These are phyloP conservation scores for Vicugna pacos DNA, from an alignment of 2,113 vertebrate species.

Conservation along the genomic window DNA sequence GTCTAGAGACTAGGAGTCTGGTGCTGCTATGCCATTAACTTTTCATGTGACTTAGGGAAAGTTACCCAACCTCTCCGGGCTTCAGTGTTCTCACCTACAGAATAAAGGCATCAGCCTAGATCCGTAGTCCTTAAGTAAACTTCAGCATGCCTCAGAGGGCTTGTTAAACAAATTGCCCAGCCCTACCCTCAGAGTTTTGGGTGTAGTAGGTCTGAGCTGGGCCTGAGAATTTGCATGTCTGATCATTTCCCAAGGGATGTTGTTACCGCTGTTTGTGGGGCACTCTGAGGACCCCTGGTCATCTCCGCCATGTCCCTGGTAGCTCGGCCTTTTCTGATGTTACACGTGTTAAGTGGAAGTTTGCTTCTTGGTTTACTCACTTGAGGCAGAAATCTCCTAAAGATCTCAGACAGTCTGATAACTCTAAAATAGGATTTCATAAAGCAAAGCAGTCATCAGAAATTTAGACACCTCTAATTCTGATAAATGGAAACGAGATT, in stretches of 20 bases:
- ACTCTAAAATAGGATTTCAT: conserved; percentile 58
- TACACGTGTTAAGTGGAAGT: background rate
- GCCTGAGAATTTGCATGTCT: background rate
- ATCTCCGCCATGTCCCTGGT: background rate
- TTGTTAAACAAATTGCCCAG: background rate
- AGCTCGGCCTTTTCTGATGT: background rate
- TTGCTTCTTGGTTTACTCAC: background rate
- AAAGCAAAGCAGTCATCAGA: conserved; percentile 64
- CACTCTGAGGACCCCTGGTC: background rate
- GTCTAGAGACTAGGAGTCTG: background rate
- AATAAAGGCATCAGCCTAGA: background rate
- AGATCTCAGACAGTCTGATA: conserved; percentile 8
- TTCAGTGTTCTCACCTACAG: background rate
- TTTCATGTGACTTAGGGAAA: background rate
- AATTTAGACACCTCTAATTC: conserved; percentile 59
- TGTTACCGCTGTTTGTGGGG: background rate
- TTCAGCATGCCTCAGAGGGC: background rate
- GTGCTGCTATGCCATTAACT: background rate
- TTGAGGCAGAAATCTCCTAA: conserved; percentile 39
- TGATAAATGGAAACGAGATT: conserved; percentile 72
- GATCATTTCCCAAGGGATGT: background rate
- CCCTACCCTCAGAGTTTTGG: background rate
- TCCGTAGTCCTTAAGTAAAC: background rate
- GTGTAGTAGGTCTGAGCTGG: background rate
- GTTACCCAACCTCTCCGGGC: background rate